phyloP scores from a whole-genome alignment of 2,113 vertebrate genomes.

The Blennius ocellaris region DNA sequence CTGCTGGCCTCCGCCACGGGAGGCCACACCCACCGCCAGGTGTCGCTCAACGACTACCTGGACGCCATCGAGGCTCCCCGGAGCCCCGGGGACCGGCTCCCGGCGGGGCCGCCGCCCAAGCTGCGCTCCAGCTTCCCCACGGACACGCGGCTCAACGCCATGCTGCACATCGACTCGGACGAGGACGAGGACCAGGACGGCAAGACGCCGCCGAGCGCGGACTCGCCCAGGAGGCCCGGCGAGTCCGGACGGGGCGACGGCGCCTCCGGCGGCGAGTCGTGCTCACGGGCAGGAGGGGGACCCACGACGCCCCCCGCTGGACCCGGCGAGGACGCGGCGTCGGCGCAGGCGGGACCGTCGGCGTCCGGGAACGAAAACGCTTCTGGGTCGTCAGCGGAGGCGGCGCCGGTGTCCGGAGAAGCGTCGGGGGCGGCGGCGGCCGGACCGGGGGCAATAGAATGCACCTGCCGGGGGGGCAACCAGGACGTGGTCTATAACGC shows the following conservation, averaged over 20 bases:
- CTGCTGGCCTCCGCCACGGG: conserved; percentile 23
- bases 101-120: conserved; percentile 87
- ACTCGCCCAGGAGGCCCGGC: conserved; percentile 8
- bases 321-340: no score
- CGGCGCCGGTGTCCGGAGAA: conserved; percentile 2
- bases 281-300: conserved; percentile 14
- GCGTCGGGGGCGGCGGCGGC: conserved; percentile 1
- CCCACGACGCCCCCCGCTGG: conserved; percentile 9
- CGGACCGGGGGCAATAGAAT: conserved; percentile 3
- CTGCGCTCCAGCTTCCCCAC: conserved; percentile 97
- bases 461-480: conserved; percentile 65
- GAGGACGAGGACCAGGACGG: conserved; percentile 87
- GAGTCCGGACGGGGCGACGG: conserved; percentile 20
- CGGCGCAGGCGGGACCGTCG: background rate
- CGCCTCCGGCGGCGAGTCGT: conserved; percentile 2
- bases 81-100: conserved; percentile 78
- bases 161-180: conserved; percentile 97
- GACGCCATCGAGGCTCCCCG: conserved; percentile 87
- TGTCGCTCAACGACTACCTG: conserved; percentile 93
- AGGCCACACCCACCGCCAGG: conserved; percentile 85
- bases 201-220: conserved; percentile 11
- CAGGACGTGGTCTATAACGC: conserved; percentile 77
- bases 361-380: background rate
- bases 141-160: conserved; percentile 93
- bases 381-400: background rate